phyloP scores from a whole-genome alignment of 2,797 vertebrate genomes.

The Todus mexicanus region DNA sequence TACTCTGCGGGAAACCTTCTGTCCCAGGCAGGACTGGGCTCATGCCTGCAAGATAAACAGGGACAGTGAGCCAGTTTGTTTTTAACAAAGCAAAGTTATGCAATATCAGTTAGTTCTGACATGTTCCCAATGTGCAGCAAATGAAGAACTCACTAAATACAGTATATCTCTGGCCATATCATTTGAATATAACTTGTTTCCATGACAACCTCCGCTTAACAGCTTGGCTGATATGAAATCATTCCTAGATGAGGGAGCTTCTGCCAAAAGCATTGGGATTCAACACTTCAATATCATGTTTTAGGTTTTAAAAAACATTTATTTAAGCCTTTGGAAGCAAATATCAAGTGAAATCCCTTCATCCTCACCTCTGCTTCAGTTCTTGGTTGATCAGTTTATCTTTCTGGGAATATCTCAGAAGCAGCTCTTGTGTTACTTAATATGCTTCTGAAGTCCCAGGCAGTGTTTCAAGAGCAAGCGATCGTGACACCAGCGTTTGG shows the following conservation, averaged over 20 bases:
- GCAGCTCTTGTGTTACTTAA: conserved; percentile 32
- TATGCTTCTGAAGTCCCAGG: conserved; percentile 54
- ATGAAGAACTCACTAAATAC: conserved; percentile 73
- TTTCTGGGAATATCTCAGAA: neutral
- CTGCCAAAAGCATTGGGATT: conserved; percentile 63
- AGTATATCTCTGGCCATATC: conserved; percentile 67
- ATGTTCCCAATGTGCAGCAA: conserved; percentile 62
- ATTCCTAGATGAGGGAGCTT: conserved; percentile 68
- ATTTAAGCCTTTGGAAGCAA: conserved; percentile 51
- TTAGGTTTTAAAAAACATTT: conserved; percentile 45
- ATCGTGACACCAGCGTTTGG: conserved; percentile 40
- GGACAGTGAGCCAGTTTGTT: conserved; percentile 5
- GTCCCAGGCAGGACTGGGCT: neutral
- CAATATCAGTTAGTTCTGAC: conserved; percentile 67
- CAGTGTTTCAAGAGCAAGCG: conserved; percentile 57
- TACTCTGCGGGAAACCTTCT: neutral
- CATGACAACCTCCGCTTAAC: conserved; percentile 76
- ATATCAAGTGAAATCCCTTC: conserved; percentile 34
- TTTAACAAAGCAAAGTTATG: conserved; percentile 67
- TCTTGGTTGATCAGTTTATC: conserved; percentile 15
- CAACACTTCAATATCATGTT: conserved; percentile 30
- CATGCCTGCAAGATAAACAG: neutral
- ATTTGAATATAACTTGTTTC: conserved; percentile 77
- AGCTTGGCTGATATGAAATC: conserved; percentile 74
- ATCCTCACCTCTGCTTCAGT: conserved; percentile 14